Evolutionary conservation across 2,797 vertebrate species (phyloP).

Genomic region (Trachurus trachurus): DNA sequence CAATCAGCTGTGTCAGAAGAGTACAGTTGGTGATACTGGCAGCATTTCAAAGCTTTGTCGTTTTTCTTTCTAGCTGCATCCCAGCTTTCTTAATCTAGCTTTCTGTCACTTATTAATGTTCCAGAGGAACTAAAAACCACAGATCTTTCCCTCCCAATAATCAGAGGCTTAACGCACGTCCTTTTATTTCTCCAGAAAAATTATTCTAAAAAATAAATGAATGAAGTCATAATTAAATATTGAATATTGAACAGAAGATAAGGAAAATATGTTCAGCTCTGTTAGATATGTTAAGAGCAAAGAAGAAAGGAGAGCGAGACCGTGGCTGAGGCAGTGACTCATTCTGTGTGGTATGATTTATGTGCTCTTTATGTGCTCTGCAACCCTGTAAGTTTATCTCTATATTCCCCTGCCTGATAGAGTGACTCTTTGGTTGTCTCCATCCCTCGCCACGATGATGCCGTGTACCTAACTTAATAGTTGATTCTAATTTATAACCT

Average conservation of each 20-base stretch:
- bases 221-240: conserved; percentile 76
- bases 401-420: conserved; percentile 67
- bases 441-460: conserved; percentile 39
- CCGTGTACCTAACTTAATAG: conserved; percentile 33
- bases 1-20: conserved; percentile 87
- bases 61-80: conserved; percentile 73
- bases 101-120: conserved; percentile 85
- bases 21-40: conserved; percentile 86
- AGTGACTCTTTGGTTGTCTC: conserved; percentile 57
- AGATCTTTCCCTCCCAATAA: conserved; percentile 82
- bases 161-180: conserved; percentile 74
- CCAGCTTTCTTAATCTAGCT: conserved; percentile 81
- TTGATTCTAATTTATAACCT: conserved; percentile 59
- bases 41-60: conserved; percentile 85
- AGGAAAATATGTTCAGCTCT: conserved; percentile 53
- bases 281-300: conserved; percentile 65
- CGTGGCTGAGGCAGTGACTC: conserved; percentile 46
- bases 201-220: conserved; percentile 58
- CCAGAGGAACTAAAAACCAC: conserved; percentile 76
- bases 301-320: conserved; percentile 25
- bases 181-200: conserved; percentile 60
- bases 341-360: conserved; percentile 62
- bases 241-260: conserved; percentile 67
- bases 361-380: conserved; percentile 71
- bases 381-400: conserved; percentile 75